Base-by-base conservation (phyloP, 2,797 vertebrate genomes). In the Hydrolagus colliei region DNA sequence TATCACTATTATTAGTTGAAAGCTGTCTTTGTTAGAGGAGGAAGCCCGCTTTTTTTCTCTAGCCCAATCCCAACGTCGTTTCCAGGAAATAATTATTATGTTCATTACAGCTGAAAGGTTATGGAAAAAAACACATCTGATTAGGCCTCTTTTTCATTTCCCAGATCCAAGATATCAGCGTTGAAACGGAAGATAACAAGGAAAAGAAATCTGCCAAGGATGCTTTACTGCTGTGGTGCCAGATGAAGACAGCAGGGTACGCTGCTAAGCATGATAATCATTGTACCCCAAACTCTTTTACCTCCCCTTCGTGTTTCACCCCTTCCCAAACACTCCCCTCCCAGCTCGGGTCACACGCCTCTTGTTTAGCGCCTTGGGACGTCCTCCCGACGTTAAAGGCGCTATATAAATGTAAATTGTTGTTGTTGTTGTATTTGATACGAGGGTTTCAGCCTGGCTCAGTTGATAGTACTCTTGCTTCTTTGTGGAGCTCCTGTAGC, bases 171-270 rank as follows among this genome's bases (percentile, higher is more conserved):
- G 97, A 98, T 92, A 98, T 98, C 92, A 96, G 97, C 0, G 97
- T 98, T 75, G 97, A 97, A 92, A 97, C 97, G 0, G 97, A 97
- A 87, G 97, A 98, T 93, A 98, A 98, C 91, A 98, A 98, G 87
- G 97, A 98, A 92, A 98, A 97, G 91, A 95, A 97, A 63, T 98
- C 97, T 18, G 97, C 97, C 86, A 98, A 98, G 92, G 97, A 98
- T 73, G 97, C 97, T 1, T 90, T 98, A 92, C 95, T 98, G 84
- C 91, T 98, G 13, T 98, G 97, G 97, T 98, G 97, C 92, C 97
- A 98, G 94, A 98, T 98, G 97, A 98, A 98, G 95, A 98, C 97
- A 10, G 97, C 97, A 11, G 97, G 97, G 97, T 98, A 89, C 95
- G 96, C 88, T 35, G 82, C 0, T 9, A 11, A 3, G 41, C 2